A percentile compares a stretch with the other conserved stretches of the same genome.
Conservation (phyloP, 2,888 invertebrate species). For the Cactoblastis cactorum region DNA sequence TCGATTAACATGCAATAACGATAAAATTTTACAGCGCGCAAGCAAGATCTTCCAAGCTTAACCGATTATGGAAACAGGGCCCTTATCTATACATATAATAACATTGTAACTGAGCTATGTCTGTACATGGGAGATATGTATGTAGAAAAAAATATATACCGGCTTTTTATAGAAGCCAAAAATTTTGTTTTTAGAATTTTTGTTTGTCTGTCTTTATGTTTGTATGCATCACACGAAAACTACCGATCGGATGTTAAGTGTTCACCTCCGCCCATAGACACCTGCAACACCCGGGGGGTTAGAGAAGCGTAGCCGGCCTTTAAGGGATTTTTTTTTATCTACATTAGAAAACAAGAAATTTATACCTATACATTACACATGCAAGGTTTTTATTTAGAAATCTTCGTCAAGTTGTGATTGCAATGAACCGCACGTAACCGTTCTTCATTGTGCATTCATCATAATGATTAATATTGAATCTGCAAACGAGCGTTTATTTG, state of each 20-base stretch:
- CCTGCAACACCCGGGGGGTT: no score
- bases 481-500: conserved; percentile 14
- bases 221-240: no score
- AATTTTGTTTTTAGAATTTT: no score
- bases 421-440: neutral
- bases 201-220: no score
- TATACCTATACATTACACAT: neutral
- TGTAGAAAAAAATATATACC: no score
- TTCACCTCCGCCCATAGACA: no score
- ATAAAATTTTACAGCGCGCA: conserved; percentile 24
- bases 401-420: neutral
- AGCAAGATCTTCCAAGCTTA: neutral
- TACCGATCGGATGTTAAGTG: neutral
- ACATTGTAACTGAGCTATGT: neutral
- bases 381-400: conserved; percentile 5
- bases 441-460: conserved; percentile 10
- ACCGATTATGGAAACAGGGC: conserved; percentile 31
- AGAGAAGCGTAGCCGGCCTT: no score
- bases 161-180: no score
- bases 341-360: neutral
- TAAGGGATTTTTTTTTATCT: no score
- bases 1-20: conserved; percentile 19
- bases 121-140: no score
- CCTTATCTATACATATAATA: neutral
- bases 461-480: conserved; percentile 11